Conservation (phyloP, 53 echinoderm and acorn worm species). For the Glandiceps talaboti region DNA sequence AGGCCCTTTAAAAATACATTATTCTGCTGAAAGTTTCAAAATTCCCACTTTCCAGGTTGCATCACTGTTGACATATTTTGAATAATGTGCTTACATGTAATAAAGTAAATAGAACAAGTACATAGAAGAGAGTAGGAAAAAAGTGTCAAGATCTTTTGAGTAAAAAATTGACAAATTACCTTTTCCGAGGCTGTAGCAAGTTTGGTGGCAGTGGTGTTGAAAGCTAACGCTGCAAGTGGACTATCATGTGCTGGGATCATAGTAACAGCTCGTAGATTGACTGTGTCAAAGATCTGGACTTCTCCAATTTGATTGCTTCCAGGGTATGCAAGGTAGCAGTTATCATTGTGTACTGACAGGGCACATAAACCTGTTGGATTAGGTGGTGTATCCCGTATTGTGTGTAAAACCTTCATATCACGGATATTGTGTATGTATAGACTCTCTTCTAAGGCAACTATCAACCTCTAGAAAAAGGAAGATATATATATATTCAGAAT, state of each 20-base stretch:
- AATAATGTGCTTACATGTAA: too few species aligned
- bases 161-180: too few species aligned
- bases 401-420: slow-evolving; percentile 98
- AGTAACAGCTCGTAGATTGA: slow-evolving; percentile 92
- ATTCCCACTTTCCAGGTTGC: too few species aligned
- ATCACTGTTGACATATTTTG: too few species aligned
- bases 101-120: too few species aligned
- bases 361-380: slow-evolving; percentile 86
- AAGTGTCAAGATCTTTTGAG: too few species aligned
- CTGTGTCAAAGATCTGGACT: slow-evolving; percentile 98
- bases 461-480: slow-evolving; percentile 51
- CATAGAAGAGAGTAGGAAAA: too few species aligned
- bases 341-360: slow-evolving; percentile 79
- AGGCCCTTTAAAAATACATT: too few species aligned
- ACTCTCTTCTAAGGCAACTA: slow-evolving; percentile 91
- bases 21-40: too few species aligned
- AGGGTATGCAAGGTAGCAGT: slow-evolving; percentile 96
- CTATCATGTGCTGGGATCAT: slow-evolving; percentile 99
- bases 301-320: slow-evolving; percentile 98
- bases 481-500: too few species aligned
- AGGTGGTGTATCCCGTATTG: slow-evolving; percentile 96
- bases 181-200: slow-evolving; percentile 97
- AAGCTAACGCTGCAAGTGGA: slow-evolving; percentile 84
- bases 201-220: slow-evolving; percentile 83
- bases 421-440: slow-evolving; percentile 99